These are phyloP conservation scores for Chloroceryle aenea DNA, from an alignment of 2,113 vertebrate genomes.

Conservation along the genomic window DNA sequence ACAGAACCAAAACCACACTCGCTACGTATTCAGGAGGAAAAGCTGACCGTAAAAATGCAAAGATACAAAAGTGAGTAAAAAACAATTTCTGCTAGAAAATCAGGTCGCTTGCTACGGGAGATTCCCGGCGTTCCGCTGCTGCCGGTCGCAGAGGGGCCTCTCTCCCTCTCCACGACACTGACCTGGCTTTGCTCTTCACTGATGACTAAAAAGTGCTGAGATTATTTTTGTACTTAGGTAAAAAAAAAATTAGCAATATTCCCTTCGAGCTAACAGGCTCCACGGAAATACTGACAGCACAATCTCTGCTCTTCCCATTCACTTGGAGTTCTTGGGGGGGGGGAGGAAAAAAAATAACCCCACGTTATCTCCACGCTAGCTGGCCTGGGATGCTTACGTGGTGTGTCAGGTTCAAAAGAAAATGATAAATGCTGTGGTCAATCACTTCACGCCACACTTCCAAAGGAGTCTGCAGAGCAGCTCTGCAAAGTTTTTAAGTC, in stretches of 20 bases:
- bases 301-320: neutral
- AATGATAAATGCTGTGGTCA: neutral
- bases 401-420: neutral
- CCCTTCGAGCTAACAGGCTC: neutral
- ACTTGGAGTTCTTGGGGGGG: neutral
- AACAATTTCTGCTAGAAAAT: neutral
- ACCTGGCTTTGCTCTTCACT: neutral
- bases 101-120: neutral
- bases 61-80: constrained; percentile 29
- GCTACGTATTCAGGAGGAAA: neutral
- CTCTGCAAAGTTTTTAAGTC: neutral
- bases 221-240: neutral
- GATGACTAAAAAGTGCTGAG: neutral
- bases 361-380: too few species aligned
- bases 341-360: neutral
- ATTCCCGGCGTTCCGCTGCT: neutral
- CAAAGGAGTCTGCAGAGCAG: neutral
- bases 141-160: neutral
- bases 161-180: neutral
- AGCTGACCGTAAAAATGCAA: constrained; percentile 26
- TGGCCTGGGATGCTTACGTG: neutral
- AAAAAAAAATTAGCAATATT: neutral
- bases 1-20: neutral
- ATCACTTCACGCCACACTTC: neutral
- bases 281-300: neutral